Percentiles rank a stretch among this genome's conserved stretches.
Conservation (phyloP, 2,888 invertebrate species). For the Pheosia tremula region DNA sequence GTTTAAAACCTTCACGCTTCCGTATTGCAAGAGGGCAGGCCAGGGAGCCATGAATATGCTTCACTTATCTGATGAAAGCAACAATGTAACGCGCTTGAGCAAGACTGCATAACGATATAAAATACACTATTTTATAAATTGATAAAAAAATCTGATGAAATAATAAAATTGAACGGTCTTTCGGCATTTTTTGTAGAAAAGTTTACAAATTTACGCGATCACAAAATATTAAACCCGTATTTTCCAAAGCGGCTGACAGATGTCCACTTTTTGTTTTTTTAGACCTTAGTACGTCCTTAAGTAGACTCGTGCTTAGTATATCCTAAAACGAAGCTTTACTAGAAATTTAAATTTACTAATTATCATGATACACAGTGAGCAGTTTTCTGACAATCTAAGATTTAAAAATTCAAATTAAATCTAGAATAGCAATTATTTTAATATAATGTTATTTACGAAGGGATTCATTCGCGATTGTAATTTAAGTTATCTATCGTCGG, state of each 20-base stretch:
- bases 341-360: too few species aligned
- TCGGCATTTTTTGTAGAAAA: background rate
- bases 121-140: conserved; percentile 37
- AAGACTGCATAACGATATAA: conserved; percentile 38
- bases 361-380: too few species aligned
- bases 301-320: too few species aligned
- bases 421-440: too few species aligned
- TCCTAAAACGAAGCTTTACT: too few species aligned
- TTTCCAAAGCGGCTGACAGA: too few species aligned
- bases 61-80: conserved; percentile 31
- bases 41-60: conserved; percentile 30
- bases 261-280: too few species aligned
- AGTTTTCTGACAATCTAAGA: too few species aligned
- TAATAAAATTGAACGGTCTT: background rate
- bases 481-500: conserved; percentile 21
- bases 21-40: conserved; percentile 23
- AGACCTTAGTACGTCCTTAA: too few species aligned
- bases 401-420: too few species aligned
- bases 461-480: conserved; percentile 14
- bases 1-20: conserved; percentile 14
- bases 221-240: too few species aligned
- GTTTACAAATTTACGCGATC: background rate
- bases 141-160: conserved; percentile 40
- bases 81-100: conserved; percentile 25
- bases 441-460: background rate